Evolutionary conservation across 2,888 invertebrate genomes (phyloP), one percentile per base, ranked within the genome.

Genomic region (Drosophila testacea): DNA sequence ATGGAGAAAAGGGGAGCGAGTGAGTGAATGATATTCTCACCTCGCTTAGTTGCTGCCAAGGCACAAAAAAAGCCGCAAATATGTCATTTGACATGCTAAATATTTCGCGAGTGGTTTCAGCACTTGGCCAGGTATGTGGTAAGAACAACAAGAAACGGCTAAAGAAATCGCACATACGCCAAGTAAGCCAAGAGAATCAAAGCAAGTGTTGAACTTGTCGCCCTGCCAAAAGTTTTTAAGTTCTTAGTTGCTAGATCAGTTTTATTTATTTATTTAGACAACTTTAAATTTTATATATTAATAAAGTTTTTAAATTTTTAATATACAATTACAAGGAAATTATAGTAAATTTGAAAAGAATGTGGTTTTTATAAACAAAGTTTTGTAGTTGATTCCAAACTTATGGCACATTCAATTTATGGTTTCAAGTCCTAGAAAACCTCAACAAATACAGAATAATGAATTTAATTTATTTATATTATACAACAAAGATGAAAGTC

Each of bases 21-120:
- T 6, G 39, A 28, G 9, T 27, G 32, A 22, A 27, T 60, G 51
- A 66, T 66, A 54, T 69, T 50, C 80, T 70, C 73, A 73, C 66
- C 44, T 56, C 41, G 22, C 63, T 54, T 50, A 22, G 60, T 56
- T 69, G 77, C 69, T 82, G 83, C 61, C 64, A 73, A 68, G 68
- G 55, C 61, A 57, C 38, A 59, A 64, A 79, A 83, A 82, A 73
- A 54, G 13, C 39, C 55, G 84, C 80, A 90, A 90, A 90, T 90
- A 90, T 90, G 90, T 81, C 87, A 81, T 75, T 90, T 90, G 90
- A 90, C 90, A 83, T 79, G 79, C 79, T 77, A 81, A 90, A 90
- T 89, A 90, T 90, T 90, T 90, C 67, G 75, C 81, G 69, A 36
- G 52, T 61, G 68, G 71, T 51, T 60, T 71, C 59, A 51, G 56